Evolutionary conservation across 2,113 vertebrate genomes (phyloP).

Genomic region (Hipposideros armiger): DNA sequence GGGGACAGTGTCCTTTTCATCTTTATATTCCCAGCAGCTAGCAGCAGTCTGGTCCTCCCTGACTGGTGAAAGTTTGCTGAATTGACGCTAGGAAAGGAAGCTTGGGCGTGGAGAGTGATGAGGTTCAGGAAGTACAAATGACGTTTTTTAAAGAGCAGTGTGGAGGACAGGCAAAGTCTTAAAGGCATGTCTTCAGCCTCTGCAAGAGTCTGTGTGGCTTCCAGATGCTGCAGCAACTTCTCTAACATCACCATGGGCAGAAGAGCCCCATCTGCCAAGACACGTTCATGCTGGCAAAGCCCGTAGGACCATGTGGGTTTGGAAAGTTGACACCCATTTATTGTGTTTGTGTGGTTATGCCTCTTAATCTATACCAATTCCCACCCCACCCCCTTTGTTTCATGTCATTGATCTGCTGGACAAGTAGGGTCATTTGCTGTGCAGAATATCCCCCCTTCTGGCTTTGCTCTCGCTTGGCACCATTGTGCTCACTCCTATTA

Average conservation of each 20-base stretch:
- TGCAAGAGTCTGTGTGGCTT: neutral
- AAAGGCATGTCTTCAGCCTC: neutral
- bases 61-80: neutral
- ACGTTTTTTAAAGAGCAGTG: neutral
- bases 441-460: neutral
- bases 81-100: neutral
- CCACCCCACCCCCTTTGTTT: neutral
- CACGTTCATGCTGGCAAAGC: neutral
- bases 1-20: neutral
- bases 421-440: neutral
- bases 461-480: neutral
- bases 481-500: rapidly evolving
- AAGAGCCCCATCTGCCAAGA: neutral
- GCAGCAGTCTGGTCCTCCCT: neutral
- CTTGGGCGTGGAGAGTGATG: rapidly evolving
- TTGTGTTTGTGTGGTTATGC: neutral
- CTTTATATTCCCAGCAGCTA: neutral
- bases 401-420: neutral
- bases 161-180: neutral
- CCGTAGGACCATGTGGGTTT: neutral
- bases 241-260: neutral
- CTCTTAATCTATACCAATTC: neutral
- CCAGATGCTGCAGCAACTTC: neutral
- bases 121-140: neutral
- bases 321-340: neutral